Conservation (phyloP, 2,888 invertebrate species). For the Tinea trinotella region DNA sequence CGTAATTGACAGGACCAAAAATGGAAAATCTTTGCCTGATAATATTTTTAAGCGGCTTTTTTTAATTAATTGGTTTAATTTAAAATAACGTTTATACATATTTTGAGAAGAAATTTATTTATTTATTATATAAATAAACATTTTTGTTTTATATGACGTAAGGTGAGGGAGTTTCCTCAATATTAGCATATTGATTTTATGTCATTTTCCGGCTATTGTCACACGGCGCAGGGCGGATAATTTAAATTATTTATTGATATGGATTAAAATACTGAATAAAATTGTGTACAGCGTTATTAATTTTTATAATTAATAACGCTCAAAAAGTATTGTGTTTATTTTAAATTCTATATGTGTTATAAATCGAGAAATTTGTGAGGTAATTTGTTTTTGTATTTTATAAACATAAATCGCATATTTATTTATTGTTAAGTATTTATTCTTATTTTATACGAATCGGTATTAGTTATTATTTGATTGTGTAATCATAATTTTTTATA, state of each 20-base stretch:
- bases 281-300: neutral
- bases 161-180: neutral
- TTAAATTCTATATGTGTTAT: neutral
- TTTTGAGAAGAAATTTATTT: no score
- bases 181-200: conserved; percentile 43
- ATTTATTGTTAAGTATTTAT: neutral
- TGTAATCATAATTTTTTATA: conserved; percentile 5
- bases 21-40: neutral
- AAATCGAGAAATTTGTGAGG: neutral
- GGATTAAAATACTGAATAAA: neutral
- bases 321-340: neutral
- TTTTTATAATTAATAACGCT: neutral
- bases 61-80: no score
- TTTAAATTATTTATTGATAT: conserved; percentile 39
- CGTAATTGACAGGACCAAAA: neutral
- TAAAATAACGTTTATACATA: no score
- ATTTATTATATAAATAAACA: no score
- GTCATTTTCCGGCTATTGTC: conserved; percentile 42
- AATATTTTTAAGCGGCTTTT: no score
- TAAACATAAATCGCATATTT: neutral
- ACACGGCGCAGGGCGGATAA: conserved; percentile 49
- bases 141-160: conserved; percentile 4
- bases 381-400: neutral
- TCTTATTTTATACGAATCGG: neutral
- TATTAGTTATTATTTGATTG: neutral